Conservation (phyloP, 2,888 invertebrate species). For the Caenorhabditis japonica region DNA sequence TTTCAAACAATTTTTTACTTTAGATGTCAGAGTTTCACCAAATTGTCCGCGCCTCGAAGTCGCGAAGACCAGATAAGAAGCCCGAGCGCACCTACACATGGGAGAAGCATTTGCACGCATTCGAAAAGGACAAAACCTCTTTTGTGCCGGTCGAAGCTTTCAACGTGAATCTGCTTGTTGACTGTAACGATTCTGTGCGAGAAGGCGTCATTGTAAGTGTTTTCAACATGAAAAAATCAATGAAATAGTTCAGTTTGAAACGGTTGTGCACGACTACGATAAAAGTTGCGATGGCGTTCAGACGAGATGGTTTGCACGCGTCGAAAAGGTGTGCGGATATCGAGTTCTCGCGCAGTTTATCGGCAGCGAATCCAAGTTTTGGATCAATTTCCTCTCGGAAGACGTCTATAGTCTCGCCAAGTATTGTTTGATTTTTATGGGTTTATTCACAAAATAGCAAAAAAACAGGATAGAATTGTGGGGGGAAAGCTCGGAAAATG, state of each 20-base stretch:
- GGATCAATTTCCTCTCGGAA: constrained; percentile 93
- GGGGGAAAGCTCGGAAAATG: too few relatives aligned
- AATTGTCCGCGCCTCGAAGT: not conserved
- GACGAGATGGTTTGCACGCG: constrained; percentile 90
- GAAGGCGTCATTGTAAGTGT: constrained; percentile 29
- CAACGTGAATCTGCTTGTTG: constrained; percentile 1
- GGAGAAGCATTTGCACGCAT: not conserved
- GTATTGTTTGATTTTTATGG: not conserved
- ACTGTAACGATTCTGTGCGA: constrained; percentile 2
- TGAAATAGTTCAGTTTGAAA: constrained; percentile 47
- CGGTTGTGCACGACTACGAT: constrained; percentile 41
- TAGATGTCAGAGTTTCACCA: constrained; percentile 21
- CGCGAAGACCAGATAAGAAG: not conserved
- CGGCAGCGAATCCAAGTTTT: constrained; percentile 88
- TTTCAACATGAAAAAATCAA: not conserved
- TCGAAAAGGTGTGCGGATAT: constrained; percentile 85
- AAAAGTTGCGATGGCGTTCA: constrained; percentile 6
- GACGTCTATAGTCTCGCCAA: constrained; percentile 93
- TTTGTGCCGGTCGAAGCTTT: constrained; percentile 23
- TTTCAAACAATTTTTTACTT: too few relatives aligned
- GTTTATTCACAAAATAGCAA: not conserved
- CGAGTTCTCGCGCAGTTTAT: constrained; percentile 84
- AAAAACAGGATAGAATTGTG: too few relatives aligned
- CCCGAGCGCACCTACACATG: constrained; percentile 1
- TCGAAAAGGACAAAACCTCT: not conserved